phyloP scores from a whole-genome alignment of 64 coral and sea anemone genomes.

The Dendrophyllia cribrosa region DNA sequence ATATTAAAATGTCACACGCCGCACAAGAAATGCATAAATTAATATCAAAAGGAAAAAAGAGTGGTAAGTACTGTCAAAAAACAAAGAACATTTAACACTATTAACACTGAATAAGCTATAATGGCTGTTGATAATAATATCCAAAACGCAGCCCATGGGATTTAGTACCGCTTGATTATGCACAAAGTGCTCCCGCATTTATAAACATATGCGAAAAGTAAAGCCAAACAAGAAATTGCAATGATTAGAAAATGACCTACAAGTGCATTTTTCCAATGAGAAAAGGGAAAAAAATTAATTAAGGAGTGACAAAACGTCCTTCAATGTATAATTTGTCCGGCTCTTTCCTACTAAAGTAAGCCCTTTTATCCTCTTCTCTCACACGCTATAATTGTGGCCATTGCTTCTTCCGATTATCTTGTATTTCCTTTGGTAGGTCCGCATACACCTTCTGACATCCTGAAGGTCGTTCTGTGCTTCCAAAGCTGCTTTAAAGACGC shows the following conservation, averaged over 20 bases:
- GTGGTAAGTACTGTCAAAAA: too few species aligned
- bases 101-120: not conserved
- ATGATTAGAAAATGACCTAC: too few species aligned
- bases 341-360: not conserved
- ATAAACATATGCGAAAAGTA: too few species aligned
- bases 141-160: not conserved
- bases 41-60: too few species aligned
- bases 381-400: not conserved
- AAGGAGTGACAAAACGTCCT: not conserved
- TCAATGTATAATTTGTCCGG: too few species aligned
- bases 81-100: too few species aligned
- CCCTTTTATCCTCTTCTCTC: not conserved
- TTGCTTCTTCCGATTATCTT: not conserved
- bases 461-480: not conserved
- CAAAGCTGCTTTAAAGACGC: not conserved
- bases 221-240: too few species aligned
- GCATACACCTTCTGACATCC: not conserved
- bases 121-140: not conserved
- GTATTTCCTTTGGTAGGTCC: not conserved
- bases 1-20: too few species aligned
- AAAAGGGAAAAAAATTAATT: not conserved
- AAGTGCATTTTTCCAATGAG: too few species aligned
- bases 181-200: not conserved
- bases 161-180: too few species aligned
- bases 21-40: too few species aligned